Evolutionary conservation across 1,140 invertebrate genomes (phyloP), one percentile per base, ranked within the genome.

Genomic region (Drosophila lowei): DNA sequence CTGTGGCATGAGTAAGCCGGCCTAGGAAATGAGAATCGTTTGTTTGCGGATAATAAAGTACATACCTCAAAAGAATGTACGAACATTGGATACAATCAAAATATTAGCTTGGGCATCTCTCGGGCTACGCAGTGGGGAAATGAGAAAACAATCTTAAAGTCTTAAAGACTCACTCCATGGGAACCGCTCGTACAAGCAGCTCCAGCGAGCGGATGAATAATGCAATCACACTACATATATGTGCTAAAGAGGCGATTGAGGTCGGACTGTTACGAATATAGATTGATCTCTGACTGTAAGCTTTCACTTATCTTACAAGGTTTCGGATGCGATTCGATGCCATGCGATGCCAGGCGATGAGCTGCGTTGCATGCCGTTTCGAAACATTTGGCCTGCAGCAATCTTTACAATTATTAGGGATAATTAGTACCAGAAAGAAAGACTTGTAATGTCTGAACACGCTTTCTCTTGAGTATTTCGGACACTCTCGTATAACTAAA

Each of bases 31-130:
- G 60, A 47, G 54, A 65, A 53, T 56, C 46, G 68, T 56, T 72
- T 72, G 68, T 72, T 72, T 72, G 67, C 70, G 43, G 41, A 72
- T 56, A 77, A 49, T 46, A 65, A 71, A 60, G 18, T 41, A 46
- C 41, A 38, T 38, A 5, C 11, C 58, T 6, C 25, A 25, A 54
- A 38, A 52, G 53, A 75, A 63, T 72, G 56, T 53, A 21, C 21
- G 23, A 9, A 16, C 21, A 30, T 15, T 4, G 16, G 1, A 34
- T 41, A 50, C 55, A 56, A 68, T 30, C 30, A 3, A 30, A 30
- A 9, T 9, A 30, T 30, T 9, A 5, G 23, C 23, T 25, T 25
- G 23, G 23, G 5, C 23, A 25, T 25, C 23, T 25, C 23, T 25
- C 23, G 5, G 23, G 23, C 23, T 0, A 30, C 30, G 30, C 23